Evolutionary conservation across 2,888 invertebrate genomes (phyloP).

Genomic region (Agrilus mali): DNA sequence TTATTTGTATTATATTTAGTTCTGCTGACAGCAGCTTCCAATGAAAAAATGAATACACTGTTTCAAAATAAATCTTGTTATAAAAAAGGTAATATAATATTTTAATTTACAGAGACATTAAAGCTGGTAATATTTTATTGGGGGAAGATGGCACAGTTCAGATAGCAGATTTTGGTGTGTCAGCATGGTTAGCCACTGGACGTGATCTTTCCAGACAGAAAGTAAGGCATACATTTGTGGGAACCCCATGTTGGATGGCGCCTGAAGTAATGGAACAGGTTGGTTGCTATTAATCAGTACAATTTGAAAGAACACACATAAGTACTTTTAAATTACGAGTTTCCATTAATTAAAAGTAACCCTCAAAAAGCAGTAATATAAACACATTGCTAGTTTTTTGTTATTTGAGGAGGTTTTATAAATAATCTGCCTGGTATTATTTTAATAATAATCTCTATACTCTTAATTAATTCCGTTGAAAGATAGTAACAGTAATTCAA

Average conservation of each 20-base stretch:
- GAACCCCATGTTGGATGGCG: conserved; percentile 99
- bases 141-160: conserved; percentile 96
- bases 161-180: conserved; percentile 98
- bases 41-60: too few relatives aligned
- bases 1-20: too few relatives aligned
- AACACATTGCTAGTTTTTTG: too few relatives aligned
- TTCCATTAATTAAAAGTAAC: too few relatives aligned
- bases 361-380: too few relatives aligned
- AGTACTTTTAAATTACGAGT: background rate
- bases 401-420: too few relatives aligned
- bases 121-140: conserved; percentile 94
- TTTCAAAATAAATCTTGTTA: too few relatives aligned
- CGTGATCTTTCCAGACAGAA: conserved; percentile 88
- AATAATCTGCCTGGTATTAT: too few relatives aligned
- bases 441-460: background rate
- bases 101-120: conserved; percentile 64
- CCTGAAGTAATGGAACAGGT: conserved; percentile 99
- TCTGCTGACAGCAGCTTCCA: too few relatives aligned
- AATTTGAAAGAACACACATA: too few relatives aligned
- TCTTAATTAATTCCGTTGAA: background rate
- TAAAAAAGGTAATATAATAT: background rate
- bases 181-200: conserved; percentile 93
- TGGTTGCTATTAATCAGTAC: background rate
- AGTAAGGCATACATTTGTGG: conserved; percentile 95
- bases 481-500: too few relatives aligned